Conservation (phyloP, 1,140 invertebrate species). For the Tribolium castaneum region DNA sequence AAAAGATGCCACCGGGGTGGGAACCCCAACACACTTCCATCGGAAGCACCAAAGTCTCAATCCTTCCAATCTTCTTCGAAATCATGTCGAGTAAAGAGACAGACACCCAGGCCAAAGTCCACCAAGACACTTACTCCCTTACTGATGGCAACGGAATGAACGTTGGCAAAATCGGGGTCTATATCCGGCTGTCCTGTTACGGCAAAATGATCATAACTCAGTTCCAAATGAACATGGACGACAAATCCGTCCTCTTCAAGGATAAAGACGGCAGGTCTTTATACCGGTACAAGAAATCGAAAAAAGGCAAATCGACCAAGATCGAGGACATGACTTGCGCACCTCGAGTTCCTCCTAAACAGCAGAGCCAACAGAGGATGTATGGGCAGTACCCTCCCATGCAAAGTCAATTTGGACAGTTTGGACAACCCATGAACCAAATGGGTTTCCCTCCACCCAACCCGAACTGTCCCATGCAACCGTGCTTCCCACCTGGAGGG, state of each 20-base stretch:
- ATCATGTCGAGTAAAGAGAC: conserved; percentile 52
- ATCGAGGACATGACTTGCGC: neutral
- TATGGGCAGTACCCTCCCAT: neutral
- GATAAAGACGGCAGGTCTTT: conserved; percentile 61
- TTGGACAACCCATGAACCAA: neutral
- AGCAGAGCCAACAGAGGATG: neutral
- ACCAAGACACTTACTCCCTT: conserved; percentile 70
- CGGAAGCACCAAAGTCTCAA: conserved; percentile 55
- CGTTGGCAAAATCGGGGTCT: conserved; percentile 68
- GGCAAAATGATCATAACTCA: conserved; percentile 74
- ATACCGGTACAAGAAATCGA: conserved; percentile 59
- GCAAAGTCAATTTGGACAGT: neutral
- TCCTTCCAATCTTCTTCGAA: conserved; percentile 58
- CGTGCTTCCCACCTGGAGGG: conserved; percentile 20
- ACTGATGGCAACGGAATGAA: conserved; percentile 64
- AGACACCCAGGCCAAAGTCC: conserved; percentile 61
- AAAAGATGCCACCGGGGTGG: conserved; percentile 57
- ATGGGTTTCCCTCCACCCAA: conserved; percentile 30
- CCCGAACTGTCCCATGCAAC: conserved; percentile 34
- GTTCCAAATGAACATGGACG: conserved; percentile 68
- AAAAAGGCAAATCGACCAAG: conserved; percentile 43
- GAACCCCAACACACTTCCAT: conserved; percentile 58
- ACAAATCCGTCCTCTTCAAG: conserved; percentile 62
- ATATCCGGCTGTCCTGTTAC: conserved; percentile 72
- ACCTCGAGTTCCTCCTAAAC: neutral